A percentile compares a stretch with the other conserved stretches of the same genome.
phyloP scores from a whole-genome alignment of 2,113 vertebrate genomes.

The Camelus dromedarius region DNA sequence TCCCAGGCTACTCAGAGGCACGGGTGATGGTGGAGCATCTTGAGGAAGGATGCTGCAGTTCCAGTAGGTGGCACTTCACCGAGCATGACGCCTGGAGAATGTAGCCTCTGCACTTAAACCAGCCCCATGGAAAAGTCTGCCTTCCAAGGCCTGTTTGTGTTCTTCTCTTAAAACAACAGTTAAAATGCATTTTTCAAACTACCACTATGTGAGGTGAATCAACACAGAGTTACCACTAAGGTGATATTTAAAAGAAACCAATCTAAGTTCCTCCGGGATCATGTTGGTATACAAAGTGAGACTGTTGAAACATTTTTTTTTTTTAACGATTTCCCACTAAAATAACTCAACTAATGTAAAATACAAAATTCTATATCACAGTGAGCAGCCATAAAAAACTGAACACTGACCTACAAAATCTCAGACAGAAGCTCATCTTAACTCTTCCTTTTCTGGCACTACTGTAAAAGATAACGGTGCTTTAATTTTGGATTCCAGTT shows the following conservation, averaged over 20 bases:
- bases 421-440: background rate
- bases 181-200: background rate
- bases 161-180: background rate
- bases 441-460: background rate
- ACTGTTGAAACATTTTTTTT: background rate
- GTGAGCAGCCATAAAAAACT: conserved; percentile 40
- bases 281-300: background rate
- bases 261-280: background rate
- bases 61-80: background rate
- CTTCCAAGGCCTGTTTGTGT: background rate
- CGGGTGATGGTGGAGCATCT: background rate
- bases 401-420: background rate
- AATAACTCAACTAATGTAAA: background rate
- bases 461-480: background rate
- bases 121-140: background rate
- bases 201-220: background rate
- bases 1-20: background rate
- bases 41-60: accelerated
- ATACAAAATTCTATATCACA: background rate
- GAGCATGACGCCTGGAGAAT: background rate
- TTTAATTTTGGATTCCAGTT: conserved; percentile 19
- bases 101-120: background rate
- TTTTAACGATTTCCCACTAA: background rate
- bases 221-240: background rate
- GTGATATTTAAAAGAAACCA: background rate